Base-by-base conservation (phyloP, 1,140 invertebrate species). In the Monomorium pharaonis region DNA sequence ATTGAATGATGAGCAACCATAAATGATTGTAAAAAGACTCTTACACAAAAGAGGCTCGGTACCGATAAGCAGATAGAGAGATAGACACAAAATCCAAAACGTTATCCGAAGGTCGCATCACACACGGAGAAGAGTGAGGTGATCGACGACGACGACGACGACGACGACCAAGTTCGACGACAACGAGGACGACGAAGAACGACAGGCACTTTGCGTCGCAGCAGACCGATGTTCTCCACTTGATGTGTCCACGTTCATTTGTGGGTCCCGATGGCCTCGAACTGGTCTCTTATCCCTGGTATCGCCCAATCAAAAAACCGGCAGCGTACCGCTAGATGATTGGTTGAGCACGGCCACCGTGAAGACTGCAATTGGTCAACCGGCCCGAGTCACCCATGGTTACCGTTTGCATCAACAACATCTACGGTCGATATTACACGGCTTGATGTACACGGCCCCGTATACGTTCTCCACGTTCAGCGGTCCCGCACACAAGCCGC, bases 291-390 rank as follows among this genome's bases (percentile, higher is more conserved):
- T 95, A 95, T 95, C 92, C 94, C 87, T 51, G 86, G 84, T 90
- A 94, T 94, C 94, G 92, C 89, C 94, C 94, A 95, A 95, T 95
- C 94, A 94, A 94, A 95, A 93, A 94, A 94, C 92, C 92, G 92
- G 86, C 91, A 92, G 92, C 88, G 81, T 84, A 88, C 78, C 81
- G 85, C 65, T 76, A 86, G 77, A 86, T 90, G 88, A 94, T 94
- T 94, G 94, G 94, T 92, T 88, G 91, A 85, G 56, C 88, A 91
- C 90, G 94, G 93, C 92, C 94, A 95, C 94, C 93, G 90, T 92
- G 90, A 91, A 88, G 84, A 88, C 90, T 92, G 88, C 92, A 92
- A 95, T 95, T 95, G 94, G 94, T 92, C 92, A 91, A 91, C 83
- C 86, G 69, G 88, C 60, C 62, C 84, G 76, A 91, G 94, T 95